Percentiles rank a stretch among this genome's conserved stretches.
Conservation (phyloP, 2,797 vertebrate genomes). For the Syngnathus acus region DNA sequence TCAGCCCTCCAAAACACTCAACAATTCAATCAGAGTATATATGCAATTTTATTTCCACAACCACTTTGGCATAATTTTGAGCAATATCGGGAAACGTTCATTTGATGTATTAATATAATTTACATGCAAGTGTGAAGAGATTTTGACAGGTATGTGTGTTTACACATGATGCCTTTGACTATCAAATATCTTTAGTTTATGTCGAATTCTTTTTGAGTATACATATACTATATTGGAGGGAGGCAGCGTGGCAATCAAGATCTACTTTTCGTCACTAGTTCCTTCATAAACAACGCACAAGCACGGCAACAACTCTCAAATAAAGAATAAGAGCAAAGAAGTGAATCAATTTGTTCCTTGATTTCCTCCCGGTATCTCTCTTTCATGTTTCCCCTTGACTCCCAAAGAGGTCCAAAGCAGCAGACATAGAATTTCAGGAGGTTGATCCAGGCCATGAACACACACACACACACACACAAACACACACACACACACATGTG, state of each 20-base stretch:
- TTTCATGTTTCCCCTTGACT: slow-evolving; percentile 33
- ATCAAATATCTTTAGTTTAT: not conserved
- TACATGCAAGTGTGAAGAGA: not conserved
- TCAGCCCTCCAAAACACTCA: not conserved
- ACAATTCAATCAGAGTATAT: too few species aligned
- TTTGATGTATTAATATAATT: not conserved
- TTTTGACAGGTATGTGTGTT: not conserved
- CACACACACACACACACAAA: slow-evolving; percentile 15
- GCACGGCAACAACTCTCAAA: slow-evolving; percentile 31
- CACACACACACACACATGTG: not conserved
- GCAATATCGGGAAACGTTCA: not conserved
- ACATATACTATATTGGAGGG: too few species aligned
- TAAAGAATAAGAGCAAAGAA: slow-evolving; percentile 35
- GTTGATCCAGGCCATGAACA: slow-evolving; percentile 41
- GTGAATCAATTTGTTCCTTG: slow-evolving; percentile 53
- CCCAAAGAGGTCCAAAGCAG: slow-evolving; percentile 39
- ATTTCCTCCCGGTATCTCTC: slow-evolving; percentile 39
- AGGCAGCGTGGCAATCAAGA: not conserved
- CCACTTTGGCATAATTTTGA: too few species aligned
- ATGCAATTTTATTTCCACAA: not conserved
- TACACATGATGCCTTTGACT: not conserved
- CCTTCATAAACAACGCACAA: slow-evolving; percentile 7
- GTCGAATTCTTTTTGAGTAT: not conserved
- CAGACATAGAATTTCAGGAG: slow-evolving; percentile 39
- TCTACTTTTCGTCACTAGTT: not conserved